These are phyloP conservation scores for Acronicta psi DNA, from an alignment of 2,888 invertebrate genomes.

Conservation along the genomic window DNA sequence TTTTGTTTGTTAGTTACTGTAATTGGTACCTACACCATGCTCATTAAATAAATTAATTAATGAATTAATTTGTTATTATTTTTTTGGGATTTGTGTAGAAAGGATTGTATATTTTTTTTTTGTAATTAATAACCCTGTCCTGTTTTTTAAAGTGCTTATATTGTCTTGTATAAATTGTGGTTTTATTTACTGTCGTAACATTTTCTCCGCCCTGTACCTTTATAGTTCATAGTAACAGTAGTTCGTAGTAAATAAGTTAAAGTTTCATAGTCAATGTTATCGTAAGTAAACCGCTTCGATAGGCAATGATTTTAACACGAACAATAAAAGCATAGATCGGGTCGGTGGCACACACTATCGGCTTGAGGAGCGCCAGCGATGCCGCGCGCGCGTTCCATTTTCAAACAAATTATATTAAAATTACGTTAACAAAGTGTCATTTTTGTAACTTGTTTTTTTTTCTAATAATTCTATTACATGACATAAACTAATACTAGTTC, in stretches of 20 bases:
- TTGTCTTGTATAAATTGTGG: too few species aligned
- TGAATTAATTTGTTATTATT: too few species aligned
- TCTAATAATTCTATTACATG: not conserved
- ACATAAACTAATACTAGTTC: not conserved
- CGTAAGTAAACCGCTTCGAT: conserved; percentile 47
- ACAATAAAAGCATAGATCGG: conserved; percentile 77
- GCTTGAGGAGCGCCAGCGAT: conserved; percentile 64
- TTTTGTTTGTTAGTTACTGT: too few species aligned
- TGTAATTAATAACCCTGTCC: too few species aligned
- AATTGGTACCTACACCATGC: too few species aligned
- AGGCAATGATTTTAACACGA: conserved; percentile 67
- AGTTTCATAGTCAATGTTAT: conserved; percentile 46
- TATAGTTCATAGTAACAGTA: conserved; percentile 24
- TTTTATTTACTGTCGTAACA: too few species aligned
- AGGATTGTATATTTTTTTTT: too few species aligned
- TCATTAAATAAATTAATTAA: too few species aligned
- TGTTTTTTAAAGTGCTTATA: too few species aligned
- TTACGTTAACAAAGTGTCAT: conserved; percentile 48
- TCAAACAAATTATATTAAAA: conserved; percentile 47
- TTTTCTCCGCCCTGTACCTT: too few species aligned
- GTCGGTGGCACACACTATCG: conserved; percentile 71
- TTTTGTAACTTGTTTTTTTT: conserved; percentile 9
- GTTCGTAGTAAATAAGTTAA: conserved; percentile 18
- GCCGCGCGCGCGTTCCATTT: conserved; percentile 63
- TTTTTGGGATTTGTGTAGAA: too few species aligned